Conservation (phyloP, 2,113 vertebrate species). For the Mus spicilegus region DNA sequence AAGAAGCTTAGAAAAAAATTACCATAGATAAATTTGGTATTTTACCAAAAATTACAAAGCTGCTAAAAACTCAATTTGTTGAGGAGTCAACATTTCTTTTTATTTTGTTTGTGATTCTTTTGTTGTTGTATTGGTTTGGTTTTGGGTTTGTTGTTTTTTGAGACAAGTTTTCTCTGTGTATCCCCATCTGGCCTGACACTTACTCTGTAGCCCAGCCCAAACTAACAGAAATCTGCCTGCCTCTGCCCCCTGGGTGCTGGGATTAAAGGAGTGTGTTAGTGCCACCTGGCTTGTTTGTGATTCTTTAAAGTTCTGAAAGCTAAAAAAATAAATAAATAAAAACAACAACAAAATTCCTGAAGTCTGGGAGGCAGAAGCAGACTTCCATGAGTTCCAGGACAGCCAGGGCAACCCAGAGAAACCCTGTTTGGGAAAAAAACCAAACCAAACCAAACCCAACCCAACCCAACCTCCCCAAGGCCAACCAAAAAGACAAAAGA, state of each 20-base stretch:
- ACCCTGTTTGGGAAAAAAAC: neutral
- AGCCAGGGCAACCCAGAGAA: neutral
- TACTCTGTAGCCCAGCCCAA: no score
- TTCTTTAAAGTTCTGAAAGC: slow-evolving; percentile 46
- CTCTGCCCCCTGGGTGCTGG: neutral
- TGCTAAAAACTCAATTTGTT: slow-evolving; percentile 31
- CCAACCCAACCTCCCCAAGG: neutral
- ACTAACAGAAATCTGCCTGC: neutral
- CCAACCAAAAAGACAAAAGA: neutral
- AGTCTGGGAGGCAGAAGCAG: neutral
- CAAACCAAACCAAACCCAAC: neutral
- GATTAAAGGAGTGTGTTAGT: neutral
- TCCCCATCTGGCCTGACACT: neutral
- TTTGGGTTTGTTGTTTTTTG: no score
- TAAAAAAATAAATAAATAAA: neutral
- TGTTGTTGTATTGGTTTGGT: no score
- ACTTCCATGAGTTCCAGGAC: neutral
- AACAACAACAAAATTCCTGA: neutral
- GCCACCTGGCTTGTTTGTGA: neutral
- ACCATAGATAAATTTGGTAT: slow-evolving; percentile 24
- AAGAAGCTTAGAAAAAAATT: slow-evolving; percentile 39
- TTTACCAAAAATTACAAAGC: neutral
- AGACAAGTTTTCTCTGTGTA: neutral
- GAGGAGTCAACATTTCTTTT: slow-evolving; percentile 34
- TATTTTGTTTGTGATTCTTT: slow-evolving; percentile 33